Evolutionary conservation across 1,140 invertebrate species (phyloP).

Genomic region (Archegozetes longisetosus): DNA sequence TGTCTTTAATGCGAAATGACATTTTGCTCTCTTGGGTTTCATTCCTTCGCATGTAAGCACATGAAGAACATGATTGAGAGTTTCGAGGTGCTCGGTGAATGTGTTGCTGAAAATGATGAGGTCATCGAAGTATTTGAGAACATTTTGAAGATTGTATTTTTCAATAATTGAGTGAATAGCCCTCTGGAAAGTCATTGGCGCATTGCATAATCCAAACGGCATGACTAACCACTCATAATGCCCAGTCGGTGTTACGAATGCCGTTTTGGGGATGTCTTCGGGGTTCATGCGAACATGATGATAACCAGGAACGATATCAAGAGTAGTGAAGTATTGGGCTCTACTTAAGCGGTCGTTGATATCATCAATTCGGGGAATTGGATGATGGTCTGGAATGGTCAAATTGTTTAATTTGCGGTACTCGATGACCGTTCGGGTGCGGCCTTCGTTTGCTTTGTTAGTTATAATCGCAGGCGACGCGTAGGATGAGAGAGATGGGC

Average conservation of each 20-base stretch:
- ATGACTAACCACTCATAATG: conserved; percentile 23
- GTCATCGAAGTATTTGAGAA: conserved; percentile 12
- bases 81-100: conserved; percentile 16
- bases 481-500: background rate
- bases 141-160: background rate
- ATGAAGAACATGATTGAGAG: background rate
- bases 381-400: conserved; percentile 12
- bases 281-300: conserved; percentile 26
- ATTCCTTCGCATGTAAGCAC: background rate
- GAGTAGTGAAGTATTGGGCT: conserved; percentile 24
- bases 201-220: conserved; percentile 20
- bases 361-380: conserved; percentile 33
- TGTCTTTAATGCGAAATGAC: background rate
- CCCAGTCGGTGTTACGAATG: conserved; percentile 27
- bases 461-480: background rate
- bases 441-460: conserved; percentile 8
- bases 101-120: conserved; percentile 16
- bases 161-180: background rate
- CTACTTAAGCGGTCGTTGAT: conserved; percentile 26
- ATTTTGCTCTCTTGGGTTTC: background rate
- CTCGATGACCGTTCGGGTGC: conserved; percentile 11
- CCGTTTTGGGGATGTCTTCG: conserved; percentile 27
- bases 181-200: conserved; percentile 15
- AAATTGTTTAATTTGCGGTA: conserved; percentile 16
- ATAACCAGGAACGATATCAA: conserved; percentile 29